Conservation (phyloP, 2,797 vertebrate species). For the Toxotes lorentzi region DNA sequence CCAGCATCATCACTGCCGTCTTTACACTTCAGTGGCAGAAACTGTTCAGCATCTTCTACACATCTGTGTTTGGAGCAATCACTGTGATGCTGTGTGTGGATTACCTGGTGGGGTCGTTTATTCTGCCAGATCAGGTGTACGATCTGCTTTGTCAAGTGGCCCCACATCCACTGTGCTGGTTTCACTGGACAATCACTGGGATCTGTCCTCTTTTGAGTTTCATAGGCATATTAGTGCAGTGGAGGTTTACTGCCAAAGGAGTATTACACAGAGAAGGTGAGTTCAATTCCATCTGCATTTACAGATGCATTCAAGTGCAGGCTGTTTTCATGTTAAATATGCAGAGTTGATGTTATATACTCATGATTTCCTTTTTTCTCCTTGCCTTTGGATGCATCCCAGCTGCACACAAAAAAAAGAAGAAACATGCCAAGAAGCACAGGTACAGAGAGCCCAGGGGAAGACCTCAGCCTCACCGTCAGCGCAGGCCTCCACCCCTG, state of each 20-base stretch:
- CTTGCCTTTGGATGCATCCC: conserved; percentile 11
- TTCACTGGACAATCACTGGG: conserved; percentile 87
- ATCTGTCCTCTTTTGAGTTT: conserved; percentile 85
- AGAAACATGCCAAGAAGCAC: conserved; percentile 83
- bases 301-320: not conserved
- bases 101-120: conserved; percentile 85
- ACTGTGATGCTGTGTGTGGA: conserved; percentile 85
- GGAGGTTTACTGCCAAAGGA: conserved; percentile 87
- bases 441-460: conserved; percentile 82
- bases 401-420: conserved; percentile 82
- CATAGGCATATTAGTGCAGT: conserved; percentile 87
- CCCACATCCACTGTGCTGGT: conserved; percentile 89
- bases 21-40: conserved; percentile 90
- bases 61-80: conserved; percentile 85
- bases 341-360: not conserved
- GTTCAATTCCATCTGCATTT: conserved; percentile 29
- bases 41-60: conserved; percentile 86
- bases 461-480: conserved; percentile 74
- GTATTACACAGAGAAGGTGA: conserved; percentile 86
- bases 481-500: conserved; percentile 72
- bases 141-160: conserved; percentile 79
- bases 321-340: not conserved
- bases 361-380: not conserved
- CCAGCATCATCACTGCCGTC: conserved; percentile 82
- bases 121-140: conserved; percentile 81